Evolutionary conservation across 2,888 invertebrate genomes (phyloP).

Genomic region (Thereva unica): DNA sequence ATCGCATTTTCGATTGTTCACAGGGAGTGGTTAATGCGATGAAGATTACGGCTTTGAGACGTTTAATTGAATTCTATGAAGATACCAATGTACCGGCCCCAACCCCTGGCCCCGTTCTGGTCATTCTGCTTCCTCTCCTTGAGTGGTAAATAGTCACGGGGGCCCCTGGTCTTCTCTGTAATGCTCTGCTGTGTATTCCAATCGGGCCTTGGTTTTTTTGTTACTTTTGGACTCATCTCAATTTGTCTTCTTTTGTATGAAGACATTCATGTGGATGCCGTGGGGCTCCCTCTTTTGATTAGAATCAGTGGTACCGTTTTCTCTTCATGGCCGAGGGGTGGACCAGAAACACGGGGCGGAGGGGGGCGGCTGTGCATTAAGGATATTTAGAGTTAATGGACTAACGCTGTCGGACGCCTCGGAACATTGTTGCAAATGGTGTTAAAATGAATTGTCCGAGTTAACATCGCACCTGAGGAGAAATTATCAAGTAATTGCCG

Average conservation of each 20-base stretch:
- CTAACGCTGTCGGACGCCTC: conserved; percentile 18
- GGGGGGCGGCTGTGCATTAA: too few relatives aligned
- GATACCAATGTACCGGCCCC: conserved; percentile 14
- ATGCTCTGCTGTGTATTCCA: too few relatives aligned
- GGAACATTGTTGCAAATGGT: conserved; percentile 28
- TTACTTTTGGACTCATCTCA: conserved; percentile 5
- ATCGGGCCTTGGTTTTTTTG: neutral
- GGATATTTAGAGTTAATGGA: conserved; percentile 24
- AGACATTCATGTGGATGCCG: conserved; percentile 14
- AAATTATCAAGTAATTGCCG: too few relatives aligned
- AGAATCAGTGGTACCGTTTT: conserved; percentile 1
- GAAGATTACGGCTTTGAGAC: conserved; percentile 26
- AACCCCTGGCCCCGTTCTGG: conserved; percentile 7
- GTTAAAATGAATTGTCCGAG: conserved; percentile 18
- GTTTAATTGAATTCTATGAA: conserved; percentile 29
- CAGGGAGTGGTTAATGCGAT: conserved; percentile 29
- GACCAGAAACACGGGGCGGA: too few relatives aligned
- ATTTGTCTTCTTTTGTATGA: conserved; percentile 32
- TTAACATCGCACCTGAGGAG: conserved; percentile 5
- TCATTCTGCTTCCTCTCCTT: conserved; percentile 10
- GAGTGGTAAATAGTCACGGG: conserved; percentile 26
- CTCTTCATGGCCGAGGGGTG: too few relatives aligned
- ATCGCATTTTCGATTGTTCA: conserved; percentile 25
- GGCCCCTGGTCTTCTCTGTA: too few relatives aligned
- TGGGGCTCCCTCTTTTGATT: conserved; percentile 17